Evolutionary conservation across 2,113 vertebrate species (phyloP).

Genomic region (Octodon degus): DNA sequence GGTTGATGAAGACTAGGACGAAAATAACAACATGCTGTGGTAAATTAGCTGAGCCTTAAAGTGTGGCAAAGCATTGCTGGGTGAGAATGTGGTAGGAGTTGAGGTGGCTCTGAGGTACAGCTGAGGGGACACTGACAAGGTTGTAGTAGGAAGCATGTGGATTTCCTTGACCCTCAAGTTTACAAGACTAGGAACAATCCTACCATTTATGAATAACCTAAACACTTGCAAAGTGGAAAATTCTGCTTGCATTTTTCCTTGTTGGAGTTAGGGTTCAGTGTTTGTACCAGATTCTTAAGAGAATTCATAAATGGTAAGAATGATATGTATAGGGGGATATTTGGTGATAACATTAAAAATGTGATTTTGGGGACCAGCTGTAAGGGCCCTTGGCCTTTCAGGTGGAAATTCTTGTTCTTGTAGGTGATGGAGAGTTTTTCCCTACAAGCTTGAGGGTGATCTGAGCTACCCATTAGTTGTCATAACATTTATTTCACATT

Average conservation of each 20-base stretch:
- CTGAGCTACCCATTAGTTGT: neutral
- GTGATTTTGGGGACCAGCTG: neutral
- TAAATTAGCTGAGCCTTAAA: neutral
- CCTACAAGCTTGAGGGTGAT: neutral
- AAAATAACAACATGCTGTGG: neutral
- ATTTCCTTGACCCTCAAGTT: neutral
- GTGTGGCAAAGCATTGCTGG: neutral
- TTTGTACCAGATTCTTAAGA: neutral
- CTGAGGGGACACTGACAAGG: neutral
- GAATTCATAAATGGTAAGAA: neutral
- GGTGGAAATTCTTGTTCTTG: neutral
- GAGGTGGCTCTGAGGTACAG: neutral
- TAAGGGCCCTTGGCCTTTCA: neutral
- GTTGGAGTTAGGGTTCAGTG: neutral
- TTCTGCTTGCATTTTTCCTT: neutral
- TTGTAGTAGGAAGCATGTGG: neutral
- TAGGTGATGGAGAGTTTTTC: neutral
- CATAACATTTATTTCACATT: neutral
- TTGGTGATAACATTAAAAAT: neutral
- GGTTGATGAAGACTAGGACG: neutral
- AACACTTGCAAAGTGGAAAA: neutral
- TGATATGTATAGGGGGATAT: neutral
- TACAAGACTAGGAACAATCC: neutral
- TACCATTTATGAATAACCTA: neutral
- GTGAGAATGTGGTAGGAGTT: neutral